Evolutionary conservation across 2,797 vertebrate species (phyloP), one percentile per base, ranked within the genome.

Genomic region (Mareca penelope): DNA sequence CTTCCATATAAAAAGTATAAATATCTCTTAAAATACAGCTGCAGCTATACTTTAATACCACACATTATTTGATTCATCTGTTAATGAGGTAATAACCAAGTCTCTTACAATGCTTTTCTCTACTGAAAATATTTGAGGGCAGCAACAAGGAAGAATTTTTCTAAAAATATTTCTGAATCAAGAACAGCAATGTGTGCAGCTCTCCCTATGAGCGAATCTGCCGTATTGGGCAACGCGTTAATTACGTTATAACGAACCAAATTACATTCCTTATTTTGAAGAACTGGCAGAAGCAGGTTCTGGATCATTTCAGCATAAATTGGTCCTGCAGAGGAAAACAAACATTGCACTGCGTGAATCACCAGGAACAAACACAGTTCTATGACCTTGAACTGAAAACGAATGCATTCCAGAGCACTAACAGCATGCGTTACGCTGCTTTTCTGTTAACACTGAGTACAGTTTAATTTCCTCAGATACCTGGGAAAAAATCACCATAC

Each of bases 261-360:
- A 96, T 98, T 99, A 96, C 99, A 99, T 97, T 99, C 99, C 97
- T 98, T 99, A 97, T 98, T 99, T 97, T 99, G 99, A 73, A 99
- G 98, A 93, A 99, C 98, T 67, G 99, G 99, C 77, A 98, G 98
- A 97, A 99, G 98, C 96, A 99, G 97, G 96, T 99, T 99, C 98
- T 99, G 99, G 84, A 99, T 99, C 99, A 99, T 99, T 98, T 99
- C 99, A 55, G 99, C 98, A 94, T 99, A 99, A 89, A 99, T 98
- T 46, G 99, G 98, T 95, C 99, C 99, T 99, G 96, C 17, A 88
- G 76, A 96, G 86, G 68, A 93, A 95, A 95, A 37, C 67, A 80
- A 81, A 93, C 87, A 26, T 87, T 60, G n/a, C 29, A 83, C 31
- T 33, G 24, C 17, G 31, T 91, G 39, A 94, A 69, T 77, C 63